These are phyloP conservation scores for Falco biarmicus DNA, from an alignment of 2,797 vertebrate genomes.

Conservation along the genomic window DNA sequence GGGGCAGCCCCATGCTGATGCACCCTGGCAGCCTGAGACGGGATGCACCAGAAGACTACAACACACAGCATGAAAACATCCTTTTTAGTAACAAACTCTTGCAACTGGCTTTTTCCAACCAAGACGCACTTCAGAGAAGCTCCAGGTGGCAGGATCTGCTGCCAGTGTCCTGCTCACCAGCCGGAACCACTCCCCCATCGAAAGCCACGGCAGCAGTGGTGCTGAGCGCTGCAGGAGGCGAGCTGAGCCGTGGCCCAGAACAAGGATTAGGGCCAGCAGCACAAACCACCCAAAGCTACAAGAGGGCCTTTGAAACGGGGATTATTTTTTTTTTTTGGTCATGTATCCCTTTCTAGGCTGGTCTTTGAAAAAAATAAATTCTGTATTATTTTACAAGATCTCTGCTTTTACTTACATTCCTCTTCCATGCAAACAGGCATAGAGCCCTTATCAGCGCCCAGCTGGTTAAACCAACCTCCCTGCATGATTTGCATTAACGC, in stretches of 20 bases:
- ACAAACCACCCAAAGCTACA: neutral
- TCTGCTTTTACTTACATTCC: neutral
- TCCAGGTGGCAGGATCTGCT: neutral
- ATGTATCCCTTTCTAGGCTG: neutral
- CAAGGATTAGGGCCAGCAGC: neutral
- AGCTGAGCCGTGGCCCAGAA: neutral
- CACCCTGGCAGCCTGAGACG: rapidly evolving
- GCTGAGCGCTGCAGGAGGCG: rapidly evolving
- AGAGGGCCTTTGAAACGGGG: neutral
- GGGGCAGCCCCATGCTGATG: neutral
- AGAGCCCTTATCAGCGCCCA: neutral
- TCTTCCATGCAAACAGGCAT: neutral
- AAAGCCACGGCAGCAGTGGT: neutral
- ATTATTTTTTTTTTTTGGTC: neutral
- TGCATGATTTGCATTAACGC: neutral
- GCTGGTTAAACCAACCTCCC: neutral
- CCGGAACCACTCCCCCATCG: neutral
- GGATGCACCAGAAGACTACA: neutral
- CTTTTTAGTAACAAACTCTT: neutral
- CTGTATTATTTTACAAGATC: neutral
- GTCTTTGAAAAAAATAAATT: slow-evolving; percentile 41
- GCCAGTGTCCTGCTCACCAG: neutral
- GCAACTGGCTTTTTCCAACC: neutral
- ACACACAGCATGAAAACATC: neutral
- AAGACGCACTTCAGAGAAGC: neutral